Percentiles rank a stretch among this genome's conserved stretches.
phyloP scores from a whole-genome alignment of 2,888 invertebrate species.

The Criorhina ranunculi region DNA sequence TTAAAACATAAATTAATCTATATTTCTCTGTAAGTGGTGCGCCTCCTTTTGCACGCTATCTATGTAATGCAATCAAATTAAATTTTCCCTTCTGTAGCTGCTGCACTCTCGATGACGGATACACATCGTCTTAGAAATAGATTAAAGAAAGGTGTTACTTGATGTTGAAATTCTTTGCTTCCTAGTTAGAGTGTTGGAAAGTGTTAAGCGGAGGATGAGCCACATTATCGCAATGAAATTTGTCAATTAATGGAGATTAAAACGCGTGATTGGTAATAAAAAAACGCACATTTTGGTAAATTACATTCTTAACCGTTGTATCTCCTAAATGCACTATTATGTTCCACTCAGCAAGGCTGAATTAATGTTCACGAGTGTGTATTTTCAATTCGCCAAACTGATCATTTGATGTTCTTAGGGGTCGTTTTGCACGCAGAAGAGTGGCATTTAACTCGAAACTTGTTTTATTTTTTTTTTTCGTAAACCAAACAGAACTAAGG shows the following conservation, averaged over 20 bases:
- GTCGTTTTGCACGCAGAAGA: background rate
- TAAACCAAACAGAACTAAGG: background rate
- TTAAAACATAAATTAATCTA: slow-evolving; percentile 71
- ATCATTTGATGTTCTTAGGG: slow-evolving; percentile 1
- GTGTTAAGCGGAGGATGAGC: background rate
- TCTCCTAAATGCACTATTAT: slow-evolving; percentile 10
- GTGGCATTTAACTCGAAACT: slow-evolving; percentile 25
- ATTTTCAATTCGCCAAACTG: slow-evolving; percentile 22
- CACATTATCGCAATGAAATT: slow-evolving; percentile 27
- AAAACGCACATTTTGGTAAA: slow-evolving; percentile 42
- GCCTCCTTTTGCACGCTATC: slow-evolving; percentile 77
- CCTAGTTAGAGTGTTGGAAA: slow-evolving; percentile 32
- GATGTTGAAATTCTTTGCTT: background rate
- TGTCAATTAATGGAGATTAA: slow-evolving; percentile 45
- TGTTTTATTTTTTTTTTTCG: slow-evolving; percentile 6
- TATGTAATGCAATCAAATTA: slow-evolving; percentile 79
- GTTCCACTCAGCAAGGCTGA: background rate
- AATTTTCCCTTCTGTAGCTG: slow-evolving; percentile 36
- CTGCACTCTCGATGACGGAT: slow-evolving; percentile 55
- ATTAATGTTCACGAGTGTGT: slow-evolving; percentile 47
- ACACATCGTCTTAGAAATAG: slow-evolving; percentile 51
- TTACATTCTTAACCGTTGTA: slow-evolving; percentile 11
- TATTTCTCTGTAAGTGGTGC: slow-evolving; percentile 75
- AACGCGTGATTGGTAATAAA: slow-evolving; percentile 39
- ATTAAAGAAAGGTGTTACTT: slow-evolving; percentile 18